Evolutionary conservation across 2,888 invertebrate genomes (phyloP), one percentile per base, ranked within the genome.

Genomic region (Anorthoa munda): DNA sequence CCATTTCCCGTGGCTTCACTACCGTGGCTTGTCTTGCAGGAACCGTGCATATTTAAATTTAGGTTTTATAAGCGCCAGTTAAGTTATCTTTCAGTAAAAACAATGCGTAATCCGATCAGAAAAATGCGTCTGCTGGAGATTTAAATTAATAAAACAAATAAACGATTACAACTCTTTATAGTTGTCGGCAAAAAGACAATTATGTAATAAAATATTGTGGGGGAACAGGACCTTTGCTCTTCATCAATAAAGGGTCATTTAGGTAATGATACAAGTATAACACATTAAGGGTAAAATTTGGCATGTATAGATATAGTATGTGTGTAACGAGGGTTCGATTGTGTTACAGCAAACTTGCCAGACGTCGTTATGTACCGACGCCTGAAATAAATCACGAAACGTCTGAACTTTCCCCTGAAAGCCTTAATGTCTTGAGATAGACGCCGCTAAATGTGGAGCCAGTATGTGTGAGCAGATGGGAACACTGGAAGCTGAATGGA

Each of bases 341-440:
- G 66, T 70, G 68, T 68, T 83, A 55, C 55, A 17, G 39, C 53
- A 7, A 81, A 83, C 53, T 80, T 83, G 75, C 66, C 72, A 82
- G 80, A 82, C 84, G 81, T 75, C 75, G 68, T 83, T 81, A 82
- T 39, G 69, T 45, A 48, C 70, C 45, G 53, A 39, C 59, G 76
- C 39, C 60, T 65, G 79, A 71, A 79, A 74, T 81, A 81, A 81
- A 81, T 83, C 81, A 81, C 67, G 74, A 74, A 67, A 74, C 46
- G 83, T 71, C 81, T 74, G 67, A 82, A 82, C 73, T 82, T 81
- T 71, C 60, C 21, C 79, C 67, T 64, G 53, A 56, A 51, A 66
- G 67, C 78, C 66, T 65, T 83, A 81, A 83, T 79, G 81, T 73
- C 64, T 70, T 60, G 63, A 78, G 66, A 58, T 65, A 66, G 56